phyloP scores from a whole-genome alignment of 2,888 invertebrate genomes.

The Parnassius apollo region DNA sequence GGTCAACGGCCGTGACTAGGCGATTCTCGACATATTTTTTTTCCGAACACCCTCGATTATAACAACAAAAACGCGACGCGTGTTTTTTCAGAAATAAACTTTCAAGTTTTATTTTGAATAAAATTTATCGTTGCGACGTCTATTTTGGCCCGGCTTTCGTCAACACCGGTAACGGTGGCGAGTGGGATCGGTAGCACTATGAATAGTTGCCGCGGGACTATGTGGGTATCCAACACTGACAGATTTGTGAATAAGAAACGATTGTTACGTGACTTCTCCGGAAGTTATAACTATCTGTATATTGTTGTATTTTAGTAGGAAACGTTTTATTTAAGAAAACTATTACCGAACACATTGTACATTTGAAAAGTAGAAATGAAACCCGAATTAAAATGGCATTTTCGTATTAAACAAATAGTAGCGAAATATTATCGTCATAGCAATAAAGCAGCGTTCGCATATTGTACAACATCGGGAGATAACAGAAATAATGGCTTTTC shows the following conservation, averaged over 20 bases:
- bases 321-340: background rate
- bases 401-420: constrained; percentile 10
- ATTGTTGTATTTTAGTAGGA: constrained; percentile 20
- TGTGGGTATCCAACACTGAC: constrained; percentile 59
- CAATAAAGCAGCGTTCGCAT: constrained; percentile 77
- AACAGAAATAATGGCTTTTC: constrained; percentile 80
- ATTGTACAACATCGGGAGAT: constrained; percentile 77
- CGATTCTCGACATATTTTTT: constrained; percentile 42
- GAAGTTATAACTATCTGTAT: constrained; percentile 35
- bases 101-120: constrained; percentile 56
- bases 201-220: constrained; percentile 60
- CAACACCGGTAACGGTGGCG: constrained; percentile 50
- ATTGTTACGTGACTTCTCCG: constrained; percentile 45
- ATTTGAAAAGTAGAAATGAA: constrained; percentile 3
- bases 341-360: background rate
- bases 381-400: constrained; percentile 12
- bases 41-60: constrained; percentile 60
- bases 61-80: constrained; percentile 62
- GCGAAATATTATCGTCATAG: constrained; percentile 73
- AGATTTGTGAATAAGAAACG: constrained; percentile 74
- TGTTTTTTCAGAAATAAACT: constrained; percentile 58
- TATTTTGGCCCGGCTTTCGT: constrained; percentile 70
- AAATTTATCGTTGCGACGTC: constrained; percentile 69
- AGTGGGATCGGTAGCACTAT: constrained; percentile 51
- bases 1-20: constrained; percentile 55